Base-by-base conservation (phyloP, 2,113 vertebrate genomes). In the Eulemur macaco region DNA sequence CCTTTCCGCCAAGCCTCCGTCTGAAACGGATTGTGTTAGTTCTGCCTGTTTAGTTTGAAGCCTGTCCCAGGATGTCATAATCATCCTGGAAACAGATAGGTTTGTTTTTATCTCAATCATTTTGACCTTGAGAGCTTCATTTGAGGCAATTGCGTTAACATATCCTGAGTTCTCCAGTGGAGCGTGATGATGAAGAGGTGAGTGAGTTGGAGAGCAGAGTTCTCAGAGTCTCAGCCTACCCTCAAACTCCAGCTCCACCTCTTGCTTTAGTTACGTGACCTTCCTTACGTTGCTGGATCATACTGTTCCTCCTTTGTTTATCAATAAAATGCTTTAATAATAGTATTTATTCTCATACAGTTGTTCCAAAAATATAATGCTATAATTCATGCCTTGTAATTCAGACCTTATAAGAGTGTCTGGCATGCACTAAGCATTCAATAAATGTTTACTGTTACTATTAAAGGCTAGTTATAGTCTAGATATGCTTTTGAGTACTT, bases 41-140 rank as follows among this genome's bases (percentile, higher is more conserved):
- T 97, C 97, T 96, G 95, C 97, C 94, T 83, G 77, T 97, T 96
- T 93, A 54, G 37, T 34, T n/a, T 74, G 94, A 94, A 96, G 77
- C 95, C 88, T 77, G 11, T 69, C 83, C 83, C 89, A 81, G 91
- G 91, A 85, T 69, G 64, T 82, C 91, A n/a, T 74, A 74, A 76
- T 89, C 89, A 54, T 86, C 84, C 92, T 80, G 74, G 84, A 96
- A 94, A 45, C 25, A 86, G 54, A n/a, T 64, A 97, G 66, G 66
- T 81, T 96, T 94, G 73, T 89, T 96, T 89, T 82, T 76, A 68
- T 82, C 80, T 71, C 74, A 52, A 8, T 76, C 60, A 37, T 58
- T 84, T 54, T 83, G 95, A 94, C 90, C 92, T 80, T 25, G 63
- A 87, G 64, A 92, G 60, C 90, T 86, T 93, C 56, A 8, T 81